A percentile compares a stretch with the other conserved stretches of the same genome.
Conservation (phyloP, 2,113 vertebrate genomes). For the Dasyornis broadbenti region DNA sequence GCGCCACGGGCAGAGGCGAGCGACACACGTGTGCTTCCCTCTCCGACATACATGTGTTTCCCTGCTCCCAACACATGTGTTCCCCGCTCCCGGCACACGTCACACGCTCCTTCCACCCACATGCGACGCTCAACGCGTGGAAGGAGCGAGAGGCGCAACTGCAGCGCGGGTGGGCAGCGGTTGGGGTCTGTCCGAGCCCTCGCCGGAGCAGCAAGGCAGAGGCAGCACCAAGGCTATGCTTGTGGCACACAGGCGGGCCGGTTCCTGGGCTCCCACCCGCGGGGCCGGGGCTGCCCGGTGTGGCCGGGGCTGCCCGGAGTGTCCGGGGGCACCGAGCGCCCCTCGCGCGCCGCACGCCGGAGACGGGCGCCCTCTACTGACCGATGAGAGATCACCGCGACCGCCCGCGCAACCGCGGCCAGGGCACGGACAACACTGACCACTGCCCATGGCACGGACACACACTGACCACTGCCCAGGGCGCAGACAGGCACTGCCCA, state of each 20-base stretch:
- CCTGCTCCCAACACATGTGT: neutral
- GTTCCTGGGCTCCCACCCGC: neutral
- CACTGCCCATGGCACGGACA: neutral
- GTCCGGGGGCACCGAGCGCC: neutral
- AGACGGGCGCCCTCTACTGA: constrained; percentile 10
- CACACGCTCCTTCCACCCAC: neutral
- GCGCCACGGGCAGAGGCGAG: neutral
- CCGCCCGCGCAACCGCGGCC: neutral
- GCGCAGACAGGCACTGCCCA: neutral
- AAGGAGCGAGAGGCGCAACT: neutral
- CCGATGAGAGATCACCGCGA: neutral
- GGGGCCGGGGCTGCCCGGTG: neutral
- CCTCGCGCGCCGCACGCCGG: neutral
- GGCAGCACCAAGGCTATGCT: neutral
- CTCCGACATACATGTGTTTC: neutral
- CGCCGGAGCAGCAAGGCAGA: neutral
- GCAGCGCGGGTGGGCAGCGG: neutral
- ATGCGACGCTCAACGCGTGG: neutral
- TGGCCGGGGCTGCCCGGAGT: neutral
- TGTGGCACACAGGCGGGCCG: neutral
- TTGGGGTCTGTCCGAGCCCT: neutral
- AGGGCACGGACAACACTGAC: neutral
- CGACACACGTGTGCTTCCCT: neutral
- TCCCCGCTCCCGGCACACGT: neutral
- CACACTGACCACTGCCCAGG: neutral